Base-by-base conservation (phyloP, 2,888 invertebrate genomes). In the Ellobium chinense region DNA sequence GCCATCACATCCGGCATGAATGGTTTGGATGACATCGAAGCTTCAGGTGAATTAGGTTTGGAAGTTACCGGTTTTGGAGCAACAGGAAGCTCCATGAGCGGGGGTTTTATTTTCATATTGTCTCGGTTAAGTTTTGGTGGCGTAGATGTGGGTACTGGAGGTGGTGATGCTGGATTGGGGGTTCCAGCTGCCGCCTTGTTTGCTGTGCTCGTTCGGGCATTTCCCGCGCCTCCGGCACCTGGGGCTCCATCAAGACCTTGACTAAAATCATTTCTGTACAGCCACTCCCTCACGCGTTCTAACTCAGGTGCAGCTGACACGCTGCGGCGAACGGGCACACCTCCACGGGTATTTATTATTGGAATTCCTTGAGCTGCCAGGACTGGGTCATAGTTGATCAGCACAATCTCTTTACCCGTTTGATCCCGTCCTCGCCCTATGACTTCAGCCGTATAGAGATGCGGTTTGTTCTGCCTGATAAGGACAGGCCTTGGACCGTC, bases 201-300 rank as follows among this genome's bases (percentile, higher is more conserved):
- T 12, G 46, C 46, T 46, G 46, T 46, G 18, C 18, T 46, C 7
- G 7, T 12, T 46, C 18, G 7, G 7, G 46, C 9, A 46, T 46
- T 46, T 18, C 46, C 7, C 46, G 18, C 24, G 0, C 2, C 39
- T 62, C 29, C 34, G 24, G 21, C 58, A 12, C 1, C 18, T 3
- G 63, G 62, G 2, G 63, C 7, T n/a, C 31, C 62, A 18, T 63
- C 76, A 18, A 24, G 2, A 36, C 27, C 46, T 9, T 69, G 77
- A 29, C 34, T 74, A 39, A 80, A 80, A 62, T 80, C 80, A 63
- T 70, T 80, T 21, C 36, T n/a, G 29, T 29, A n/a, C 27, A 80
- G 70, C 80, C 80, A 80, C 31, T 74, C 80, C 14, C 39, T 58
- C 34, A 80, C 74, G 36, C 74, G 65, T 3, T 66, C 58, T 21